phyloP scores from a whole-genome alignment of 2,888 invertebrate genomes.

The Ditylenchus weischeri region DNA sequence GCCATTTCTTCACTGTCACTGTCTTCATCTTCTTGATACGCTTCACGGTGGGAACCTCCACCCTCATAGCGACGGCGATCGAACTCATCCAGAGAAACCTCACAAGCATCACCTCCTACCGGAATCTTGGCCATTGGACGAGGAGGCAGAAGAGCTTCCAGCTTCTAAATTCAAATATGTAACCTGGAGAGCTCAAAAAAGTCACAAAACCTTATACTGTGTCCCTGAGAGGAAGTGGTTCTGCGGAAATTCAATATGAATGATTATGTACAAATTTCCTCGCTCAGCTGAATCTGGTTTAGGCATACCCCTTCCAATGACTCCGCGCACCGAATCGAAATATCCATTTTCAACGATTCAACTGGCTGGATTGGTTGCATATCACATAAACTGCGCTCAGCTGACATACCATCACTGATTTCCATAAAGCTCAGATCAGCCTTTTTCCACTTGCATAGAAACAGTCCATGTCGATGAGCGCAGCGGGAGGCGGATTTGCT shows the following conservation, averaged over 20 bases:
- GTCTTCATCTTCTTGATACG: slow-evolving; percentile 67
- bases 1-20: slow-evolving; percentile 66
- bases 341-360: too few relatives aligned
- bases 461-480: too few relatives aligned
- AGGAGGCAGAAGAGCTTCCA: slow-evolving; percentile 75
- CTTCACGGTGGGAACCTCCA: slow-evolving; percentile 67
- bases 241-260: slow-evolving; percentile 79
- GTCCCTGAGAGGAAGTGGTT: slow-evolving; percentile 70
- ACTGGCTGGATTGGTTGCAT: too few relatives aligned
- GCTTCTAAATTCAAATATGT: too few relatives aligned
- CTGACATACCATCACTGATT: too few relatives aligned
- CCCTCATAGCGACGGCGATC: slow-evolving; percentile 53
- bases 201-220: slow-evolving; percentile 38
- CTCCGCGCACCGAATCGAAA: slow-evolving; percentile 68
- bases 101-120: slow-evolving; percentile 77
- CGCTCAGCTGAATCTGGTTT: slow-evolving; percentile 31
- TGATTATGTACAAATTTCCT: slow-evolving; percentile 81
- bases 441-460: too few relatives aligned
- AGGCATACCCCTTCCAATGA: slow-evolving; percentile 87
- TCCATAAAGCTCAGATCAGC: too few relatives aligned
- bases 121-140: slow-evolving; percentile 67
- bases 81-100: slow-evolving; percentile 70
- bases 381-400: too few relatives aligned
- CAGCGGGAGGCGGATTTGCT: too few relatives aligned
- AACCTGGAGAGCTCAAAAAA: background rate